Evolutionary conservation across 2,113 vertebrate species (phyloP), one percentile per base, ranked within the genome.

Genomic region (Oreochromis niloticus): DNA sequence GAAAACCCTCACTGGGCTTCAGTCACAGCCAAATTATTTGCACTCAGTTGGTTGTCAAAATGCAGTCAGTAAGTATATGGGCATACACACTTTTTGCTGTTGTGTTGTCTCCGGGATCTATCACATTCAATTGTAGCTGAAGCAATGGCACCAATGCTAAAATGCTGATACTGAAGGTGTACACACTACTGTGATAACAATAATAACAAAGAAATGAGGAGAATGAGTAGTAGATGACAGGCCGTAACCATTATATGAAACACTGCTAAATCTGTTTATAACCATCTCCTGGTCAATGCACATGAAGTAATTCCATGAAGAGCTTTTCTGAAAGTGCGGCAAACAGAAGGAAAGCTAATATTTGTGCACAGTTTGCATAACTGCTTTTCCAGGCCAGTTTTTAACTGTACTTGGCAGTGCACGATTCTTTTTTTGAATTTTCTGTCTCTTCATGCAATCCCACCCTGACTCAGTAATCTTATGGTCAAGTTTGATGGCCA

Each of bases 1-100:
- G 24, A 90, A 59, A 84, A 78, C 43, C 54, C 59, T 79, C 52
- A 85, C 36, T 57, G 36, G 9, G 61, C 30, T 68, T 90, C n/a
- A 87, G 79, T 34, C 56, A 59, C 7, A 41, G 43, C 11, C 36
- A 83, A 63, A 84, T 80, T 41, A 87, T 88, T 1, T 41, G 48
- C 73, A 71, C 36, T 32, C 73, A 34, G 80, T 14, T 14, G 55
- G 48, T 46, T 10, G 24, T 75, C 73, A 66, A 75, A 84, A 80
- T 75, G 46, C 68, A 66, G 52, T 78, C 6, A 6, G 8, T 80
- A 30, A 61, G 39, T 59, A 61, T 61, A 46, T 30, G 3, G 22
- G 43, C 22, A 46, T 48, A 48, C 54, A 24, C 6, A 55, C 48
- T 43, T 41, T 55, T 57, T 57, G 12, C 17, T 73, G 50, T 54